Conservation (phyloP, 2,888 invertebrate species). For the Yponomeuta sedellus region DNA sequence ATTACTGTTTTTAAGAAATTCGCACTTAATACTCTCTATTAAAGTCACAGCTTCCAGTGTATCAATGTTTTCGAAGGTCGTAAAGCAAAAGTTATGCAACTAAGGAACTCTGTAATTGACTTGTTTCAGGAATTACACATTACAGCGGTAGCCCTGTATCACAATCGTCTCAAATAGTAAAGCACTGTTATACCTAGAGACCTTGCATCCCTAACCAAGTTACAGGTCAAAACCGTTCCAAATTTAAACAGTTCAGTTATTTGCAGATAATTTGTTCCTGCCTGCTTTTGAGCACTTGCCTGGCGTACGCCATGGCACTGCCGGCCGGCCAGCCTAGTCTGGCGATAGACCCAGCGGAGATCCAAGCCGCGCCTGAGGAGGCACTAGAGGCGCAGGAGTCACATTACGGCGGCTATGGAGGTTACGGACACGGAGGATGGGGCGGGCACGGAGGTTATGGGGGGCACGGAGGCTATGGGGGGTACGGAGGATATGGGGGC, state of each 20-base stretch:
- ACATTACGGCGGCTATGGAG: conserved; percentile 13
- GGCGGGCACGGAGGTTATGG: conserved; percentile 11
- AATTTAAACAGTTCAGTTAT: conserved; percentile 7
- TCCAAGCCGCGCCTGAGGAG: conserved; percentile 18
- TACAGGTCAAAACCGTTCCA: no score
- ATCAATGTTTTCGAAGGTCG: no score
- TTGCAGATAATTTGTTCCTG: conserved; percentile 39
- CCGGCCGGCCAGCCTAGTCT: conserved; percentile 30
- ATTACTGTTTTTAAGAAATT: no score
- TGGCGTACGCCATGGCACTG: conserved; percentile 34
- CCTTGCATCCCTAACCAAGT: no score
- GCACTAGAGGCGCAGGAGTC: conserved; percentile 29
- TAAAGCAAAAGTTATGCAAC: no score
- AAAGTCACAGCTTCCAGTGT: no score
- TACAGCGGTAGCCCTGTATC: no score
- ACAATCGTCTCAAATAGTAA: no score
- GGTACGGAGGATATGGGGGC: conserved; percentile 17
- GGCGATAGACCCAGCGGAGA: conserved; percentile 20
- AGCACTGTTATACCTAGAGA: no score
- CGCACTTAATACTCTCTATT: no score
- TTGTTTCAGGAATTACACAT: no score
- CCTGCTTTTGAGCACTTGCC: conserved; percentile 39
- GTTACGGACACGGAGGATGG: conserved; percentile 10
- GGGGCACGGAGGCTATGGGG: conserved; percentile 4
- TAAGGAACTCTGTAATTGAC: no score